A percentile compares a stretch with the other conserved stretches of the same genome.
Evolutionary conservation across 2,797 vertebrate genomes (phyloP).

Genomic region (Brotula barbata): DNA sequence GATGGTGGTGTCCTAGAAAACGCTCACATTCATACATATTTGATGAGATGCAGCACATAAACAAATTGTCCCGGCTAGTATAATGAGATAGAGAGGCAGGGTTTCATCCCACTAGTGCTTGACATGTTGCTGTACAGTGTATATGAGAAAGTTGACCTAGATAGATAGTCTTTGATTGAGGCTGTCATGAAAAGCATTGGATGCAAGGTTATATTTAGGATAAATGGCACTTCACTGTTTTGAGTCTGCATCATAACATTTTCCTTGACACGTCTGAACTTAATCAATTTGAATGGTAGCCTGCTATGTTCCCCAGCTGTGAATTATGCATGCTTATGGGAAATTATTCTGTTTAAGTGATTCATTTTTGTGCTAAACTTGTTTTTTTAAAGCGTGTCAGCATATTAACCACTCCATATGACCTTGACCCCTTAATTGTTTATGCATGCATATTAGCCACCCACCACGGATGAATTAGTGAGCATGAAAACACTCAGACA

Average conservation of each 20-base stretch:
- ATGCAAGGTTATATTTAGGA: slow-evolving; percentile 14
- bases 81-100: slow-evolving; percentile 56
- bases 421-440: slow-evolving; percentile 36
- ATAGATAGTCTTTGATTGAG: slow-evolving; percentile 21
- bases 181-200: slow-evolving; percentile 25
- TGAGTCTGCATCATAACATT: slow-evolving; percentile 12
- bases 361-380: slow-evolving; percentile 1
- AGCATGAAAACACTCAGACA: slow-evolving; percentile 19
- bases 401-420: background rate
- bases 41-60: slow-evolving; percentile 62
- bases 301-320: slow-evolving; percentile 12
- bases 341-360: slow-evolving; percentile 8
- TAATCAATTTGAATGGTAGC: slow-evolving; percentile 11
- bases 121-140: slow-evolving; percentile 12
- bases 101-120: slow-evolving; percentile 31
- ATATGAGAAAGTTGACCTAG: background rate
- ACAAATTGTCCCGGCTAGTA: slow-evolving; percentile 57
- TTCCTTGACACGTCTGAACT: slow-evolving; percentile 39
- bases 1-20: slow-evolving; percentile 64
- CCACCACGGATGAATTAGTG: slow-evolving; percentile 29
- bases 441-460: slow-evolving; percentile 27
- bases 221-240: slow-evolving; percentile 14
- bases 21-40: slow-evolving; percentile 64
- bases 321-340: slow-evolving; percentile 18
- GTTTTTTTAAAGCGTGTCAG: background rate